Evolutionary conservation across 2,888 invertebrate species (phyloP).

Genomic region (Drosophila kuntzei): DNA sequence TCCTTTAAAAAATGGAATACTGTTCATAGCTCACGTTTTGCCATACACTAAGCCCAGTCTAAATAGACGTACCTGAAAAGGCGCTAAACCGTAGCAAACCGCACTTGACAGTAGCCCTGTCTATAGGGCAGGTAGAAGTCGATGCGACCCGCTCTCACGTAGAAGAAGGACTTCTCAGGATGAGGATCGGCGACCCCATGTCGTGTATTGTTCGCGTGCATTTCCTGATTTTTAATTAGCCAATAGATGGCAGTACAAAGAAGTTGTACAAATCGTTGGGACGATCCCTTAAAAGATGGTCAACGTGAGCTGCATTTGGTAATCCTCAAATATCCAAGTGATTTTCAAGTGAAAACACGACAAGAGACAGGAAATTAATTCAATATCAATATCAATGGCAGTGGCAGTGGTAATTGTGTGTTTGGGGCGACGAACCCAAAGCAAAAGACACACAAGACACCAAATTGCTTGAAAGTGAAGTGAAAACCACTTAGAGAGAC

Average conservation of each 20-base stretch:
- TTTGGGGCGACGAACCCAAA: slow-evolving; percentile 49
- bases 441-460: slow-evolving; percentile 1
- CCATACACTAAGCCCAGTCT: slow-evolving; percentile 12
- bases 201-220: slow-evolving; percentile 60
- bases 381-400: slow-evolving; percentile 53
- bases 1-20: slow-evolving; percentile 34
- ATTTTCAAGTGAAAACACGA: slow-evolving; percentile 38
- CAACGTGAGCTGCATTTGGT: slow-evolving; percentile 64
- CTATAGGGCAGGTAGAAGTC: slow-evolving; percentile 45
- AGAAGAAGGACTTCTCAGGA: slow-evolving; percentile 7
- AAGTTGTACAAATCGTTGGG: slow-evolving; percentile 38
- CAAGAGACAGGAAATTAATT: slow-evolving; percentile 67
- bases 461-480: slow-evolving; percentile 49
- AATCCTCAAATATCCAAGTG: slow-evolving; percentile 21
- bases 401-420: slow-evolving; percentile 2
- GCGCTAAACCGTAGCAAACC: slow-evolving; percentile 66
- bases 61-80: slow-evolving; percentile 53
- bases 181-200: slow-evolving; percentile 28
- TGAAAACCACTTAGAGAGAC: slow-evolving; percentile 43
- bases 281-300: not conserved
- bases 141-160: slow-evolving; percentile 38
- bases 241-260: slow-evolving; percentile 45
- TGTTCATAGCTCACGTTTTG: slow-evolving; percentile 49
- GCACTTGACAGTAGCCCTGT: slow-evolving; percentile 64
- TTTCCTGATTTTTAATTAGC: slow-evolving; percentile 78